A percentile compares a stretch with the other conserved stretches of the same genome.
phyloP scores from a whole-genome alignment of 92 coral and sea anemone species.

The Siderastrea siderea region DNA sequence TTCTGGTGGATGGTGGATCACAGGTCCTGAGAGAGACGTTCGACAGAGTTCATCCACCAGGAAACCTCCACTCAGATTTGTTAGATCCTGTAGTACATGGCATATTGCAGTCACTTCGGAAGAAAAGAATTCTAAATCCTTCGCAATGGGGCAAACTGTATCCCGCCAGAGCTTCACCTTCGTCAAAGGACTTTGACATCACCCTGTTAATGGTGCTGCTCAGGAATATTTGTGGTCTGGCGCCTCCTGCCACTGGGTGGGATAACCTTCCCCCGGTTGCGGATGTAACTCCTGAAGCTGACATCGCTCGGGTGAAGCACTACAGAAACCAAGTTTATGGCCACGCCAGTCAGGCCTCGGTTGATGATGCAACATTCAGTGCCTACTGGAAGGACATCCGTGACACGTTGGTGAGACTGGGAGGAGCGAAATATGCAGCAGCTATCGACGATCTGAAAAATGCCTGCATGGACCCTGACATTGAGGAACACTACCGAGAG shows the following conservation, averaged over 20 bases:
- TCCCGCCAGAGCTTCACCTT: neutral
- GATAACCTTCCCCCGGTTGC: neutral
- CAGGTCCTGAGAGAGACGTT: neutral
- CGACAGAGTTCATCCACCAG: neutral
- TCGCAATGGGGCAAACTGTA: neutral
- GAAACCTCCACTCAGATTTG: neutral
- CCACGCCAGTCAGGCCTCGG: neutral
- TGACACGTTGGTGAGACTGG: too few relatives aligned
- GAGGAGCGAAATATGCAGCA: neutral
- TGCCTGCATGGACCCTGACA: neutral
- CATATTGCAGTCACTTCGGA: neutral
- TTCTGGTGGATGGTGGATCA: neutral
- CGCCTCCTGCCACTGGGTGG: neutral
- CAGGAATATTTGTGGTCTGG: too few relatives aligned
- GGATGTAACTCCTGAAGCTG: neutral
- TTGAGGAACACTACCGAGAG: neutral
- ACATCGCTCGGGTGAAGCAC: too few relatives aligned
- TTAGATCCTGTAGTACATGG: neutral
- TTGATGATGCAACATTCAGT: too few relatives aligned
- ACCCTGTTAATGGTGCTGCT: neutral
- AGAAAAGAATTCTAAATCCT: neutral
- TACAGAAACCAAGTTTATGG: neutral
- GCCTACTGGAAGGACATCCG: too few relatives aligned
- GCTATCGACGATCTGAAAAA: neutral
- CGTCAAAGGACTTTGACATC: neutral